These are phyloP conservation scores for Dysmachus trigonus DNA, from an alignment of 2,888 invertebrate genomes.

Conservation along the genomic window DNA sequence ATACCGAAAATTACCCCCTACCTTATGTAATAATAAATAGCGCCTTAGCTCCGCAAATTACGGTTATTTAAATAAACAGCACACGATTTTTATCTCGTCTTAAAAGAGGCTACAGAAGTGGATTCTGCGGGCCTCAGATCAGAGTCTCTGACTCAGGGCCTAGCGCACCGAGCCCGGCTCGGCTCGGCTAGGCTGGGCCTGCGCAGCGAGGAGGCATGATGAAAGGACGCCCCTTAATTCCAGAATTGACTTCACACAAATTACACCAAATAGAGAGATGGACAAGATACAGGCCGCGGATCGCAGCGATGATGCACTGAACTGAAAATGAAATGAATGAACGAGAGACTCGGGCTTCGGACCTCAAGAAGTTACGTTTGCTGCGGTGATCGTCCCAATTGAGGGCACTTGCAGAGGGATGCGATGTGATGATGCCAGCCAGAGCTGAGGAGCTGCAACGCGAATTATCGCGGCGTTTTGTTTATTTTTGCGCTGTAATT, in stretches of 20 bases:
- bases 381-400: neutral
- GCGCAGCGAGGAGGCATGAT: slow-evolving; percentile 56
- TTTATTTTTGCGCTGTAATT: slow-evolving; percentile 66
- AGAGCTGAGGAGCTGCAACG: slow-evolving; percentile 46
- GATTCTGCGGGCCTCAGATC: neutral
- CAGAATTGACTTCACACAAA: slow-evolving; percentile 53
- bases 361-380: neutral
- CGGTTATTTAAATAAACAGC: slow-evolving; percentile 64
- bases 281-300: slow-evolving; percentile 13
- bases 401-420: slow-evolving; percentile 28
- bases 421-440: neutral
- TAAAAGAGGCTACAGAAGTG: slow-evolving; percentile 30
- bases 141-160: too few species aligned
- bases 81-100: slow-evolving; percentile 59
- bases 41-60: slow-evolving; percentile 58
- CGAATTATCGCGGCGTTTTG: slow-evolving; percentile 60
- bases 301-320: neutral
- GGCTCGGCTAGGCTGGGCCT: neutral
- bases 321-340: too few species aligned
- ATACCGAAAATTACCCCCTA: slow-evolving; percentile 44
- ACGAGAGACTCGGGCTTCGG: neutral
- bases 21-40: slow-evolving; percentile 56
- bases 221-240: slow-evolving; percentile 59
- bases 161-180: neutral
- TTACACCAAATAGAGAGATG: slow-evolving; percentile 50